Percentiles rank a stretch among this genome's conserved stretches.
These are phyloP conservation scores for Solenodon paradoxus DNA, from an alignment of 2,113 vertebrate genomes.

Conservation along the genomic window DNA sequence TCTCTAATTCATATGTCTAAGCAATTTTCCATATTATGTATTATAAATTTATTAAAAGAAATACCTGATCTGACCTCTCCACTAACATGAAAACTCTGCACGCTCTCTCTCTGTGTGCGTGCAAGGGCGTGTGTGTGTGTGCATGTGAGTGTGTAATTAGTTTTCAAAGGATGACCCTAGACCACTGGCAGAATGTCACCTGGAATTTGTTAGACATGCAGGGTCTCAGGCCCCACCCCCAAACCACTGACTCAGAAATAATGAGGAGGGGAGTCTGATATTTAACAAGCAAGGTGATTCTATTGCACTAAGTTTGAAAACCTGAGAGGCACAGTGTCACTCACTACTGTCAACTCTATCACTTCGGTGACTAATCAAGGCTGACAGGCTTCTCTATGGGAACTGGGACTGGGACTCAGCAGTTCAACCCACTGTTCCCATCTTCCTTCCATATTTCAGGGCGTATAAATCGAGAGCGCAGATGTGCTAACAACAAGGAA, in stretches of 20 bases:
- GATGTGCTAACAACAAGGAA: background rate
- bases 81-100: background rate
- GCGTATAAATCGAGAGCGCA: background rate
- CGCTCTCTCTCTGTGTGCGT: background rate
- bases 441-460: background rate
- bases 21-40: background rate
- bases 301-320: background rate
- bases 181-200: background rate
- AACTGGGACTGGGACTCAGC: background rate
- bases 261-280: background rate
- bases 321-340: fast-evolving
- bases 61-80: background rate
- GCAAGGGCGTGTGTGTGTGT: too few relatives aligned
- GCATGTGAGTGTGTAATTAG: background rate
- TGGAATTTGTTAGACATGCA: background rate
- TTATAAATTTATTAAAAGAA: background rate
- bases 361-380: background rate
- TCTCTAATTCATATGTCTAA: background rate
- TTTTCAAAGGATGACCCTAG: background rate
- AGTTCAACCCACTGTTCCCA: background rate
- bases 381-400: background rate
- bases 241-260: background rate
- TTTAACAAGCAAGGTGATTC: background rate
- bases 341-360: background rate
- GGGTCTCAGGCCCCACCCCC: background rate